Evolutionary conservation across 2,888 invertebrate genomes (phyloP), one percentile per base, ranked within the genome.

Genomic region (Zonitis immaculata): DNA sequence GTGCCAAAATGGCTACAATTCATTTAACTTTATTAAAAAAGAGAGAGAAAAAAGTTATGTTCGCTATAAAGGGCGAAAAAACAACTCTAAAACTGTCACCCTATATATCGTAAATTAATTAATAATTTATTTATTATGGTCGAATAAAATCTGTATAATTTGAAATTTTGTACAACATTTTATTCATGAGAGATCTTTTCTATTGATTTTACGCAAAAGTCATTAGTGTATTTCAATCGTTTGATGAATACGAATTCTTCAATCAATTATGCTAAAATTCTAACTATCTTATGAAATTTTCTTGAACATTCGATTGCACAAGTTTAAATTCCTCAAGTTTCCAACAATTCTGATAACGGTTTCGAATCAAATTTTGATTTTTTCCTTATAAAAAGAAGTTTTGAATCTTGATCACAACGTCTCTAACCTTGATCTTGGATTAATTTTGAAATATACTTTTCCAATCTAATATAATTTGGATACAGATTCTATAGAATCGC

Each of bases 261-360:
- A 59, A 59, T 59, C 59, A 59, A 59, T 59, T 59, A 59, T 59
- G 59, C 56, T 59, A 59, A 59, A 54, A 47, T 42, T 59, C 51
- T 47, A 47, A 47, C 44, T 44, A 52, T 52, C 32, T 20, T 16
- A 42, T 49, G 20, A 35, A 16, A 2, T 35, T 35, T 35, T 35
- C 18, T 8, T 39, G 1, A 20, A n/a, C 8, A 6, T 11, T 20
- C n/a, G n/a, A n/a, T n/a, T n/a, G n/a, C n/a, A 1, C 16, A 11
- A 4, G 11, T 39, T 20, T 11, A 20, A 39, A 20, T 1, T n/a
- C 11, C 6, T 1, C 11, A 20, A 39, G 1, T 39, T n/a, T 14
- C 4, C 44, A 28, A 32, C 45, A 53, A 53, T 53, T 46, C 42
- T 26, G 26, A 3, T 35, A 35, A 22, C 22, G 22, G 5, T 22